Evolutionary conservation across 2,888 invertebrate genomes (phyloP).

Genomic region (Magallana nippona): DNA sequence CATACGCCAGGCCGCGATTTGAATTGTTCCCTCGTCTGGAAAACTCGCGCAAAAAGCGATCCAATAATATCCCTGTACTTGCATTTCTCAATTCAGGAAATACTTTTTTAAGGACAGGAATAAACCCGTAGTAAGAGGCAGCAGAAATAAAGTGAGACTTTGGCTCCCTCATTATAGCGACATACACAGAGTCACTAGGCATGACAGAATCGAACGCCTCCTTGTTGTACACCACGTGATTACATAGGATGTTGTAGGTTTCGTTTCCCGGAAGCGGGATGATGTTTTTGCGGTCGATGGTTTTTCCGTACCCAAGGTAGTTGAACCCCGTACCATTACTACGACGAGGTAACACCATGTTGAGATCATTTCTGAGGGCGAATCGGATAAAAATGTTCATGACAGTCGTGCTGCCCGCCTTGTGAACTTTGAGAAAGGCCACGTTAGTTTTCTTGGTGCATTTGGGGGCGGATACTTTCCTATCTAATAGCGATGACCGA

Average conservation of each 20-base stretch:
- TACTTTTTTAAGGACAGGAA: constrained; percentile 37
- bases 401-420: constrained; percentile 71
- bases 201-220: constrained; percentile 60
- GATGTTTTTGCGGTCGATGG: constrained; percentile 55
- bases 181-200: constrained; percentile 60
- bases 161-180: constrained; percentile 66
- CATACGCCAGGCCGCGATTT: constrained; percentile 3
- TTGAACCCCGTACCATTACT: constrained; percentile 57
- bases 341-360: constrained; percentile 66
- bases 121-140: constrained; percentile 63
- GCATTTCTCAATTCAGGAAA: neutral
- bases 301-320: constrained; percentile 60
- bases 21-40: neutral
- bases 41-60: constrained; percentile 38
- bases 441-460: constrained; percentile 49
- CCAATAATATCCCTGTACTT: constrained; percentile 7
- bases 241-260: constrained; percentile 68
- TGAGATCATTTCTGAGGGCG: constrained; percentile 63
- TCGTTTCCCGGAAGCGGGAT: constrained; percentile 64
- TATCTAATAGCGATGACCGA: neutral
- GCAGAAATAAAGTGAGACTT: constrained; percentile 64
- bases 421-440: constrained; percentile 71
- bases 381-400: constrained; percentile 71
- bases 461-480: neutral
- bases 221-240: constrained; percentile 71